Percentiles rank a stretch among this genome's conserved stretches.
These are phyloP conservation scores for Pachyramphus minor DNA, from an alignment of 2,113 vertebrate genomes.

Conservation along the genomic window DNA sequence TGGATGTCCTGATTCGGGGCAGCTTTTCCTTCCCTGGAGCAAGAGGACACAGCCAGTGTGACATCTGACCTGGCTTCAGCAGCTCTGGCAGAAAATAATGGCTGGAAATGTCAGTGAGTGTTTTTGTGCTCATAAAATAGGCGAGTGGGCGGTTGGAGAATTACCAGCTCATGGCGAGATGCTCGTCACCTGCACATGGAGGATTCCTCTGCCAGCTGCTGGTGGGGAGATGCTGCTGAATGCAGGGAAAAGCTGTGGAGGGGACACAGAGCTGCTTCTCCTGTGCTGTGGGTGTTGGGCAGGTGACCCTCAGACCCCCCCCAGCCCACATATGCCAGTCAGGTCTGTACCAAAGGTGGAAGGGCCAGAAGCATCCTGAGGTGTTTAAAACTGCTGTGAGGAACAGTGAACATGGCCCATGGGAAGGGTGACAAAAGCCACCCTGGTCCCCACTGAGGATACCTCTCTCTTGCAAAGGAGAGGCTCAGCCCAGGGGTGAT, in stretches of 20 bases:
- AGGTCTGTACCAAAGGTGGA: background rate
- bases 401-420: fast-evolving
- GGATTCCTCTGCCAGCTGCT: background rate
- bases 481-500: fast-evolving
- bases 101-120: background rate
- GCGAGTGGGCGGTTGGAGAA: fast-evolving
- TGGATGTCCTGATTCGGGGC: background rate
- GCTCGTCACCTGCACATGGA: fast-evolving
- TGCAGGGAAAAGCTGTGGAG: background rate
- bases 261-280: background rate
- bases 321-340: background rate
- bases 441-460: fast-evolving
- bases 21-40: background rate
- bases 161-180: background rate
- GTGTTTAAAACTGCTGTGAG: background rate
- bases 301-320: background rate
- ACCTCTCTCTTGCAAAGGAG: background rate
- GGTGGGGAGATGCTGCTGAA: background rate
- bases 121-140: background rate
- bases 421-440: background rate
- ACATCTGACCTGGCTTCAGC: too few species aligned
- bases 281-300: fast-evolving
- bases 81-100: background rate
- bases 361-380: background rate
- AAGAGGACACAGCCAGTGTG: fast-evolving